Percentiles rank a stretch among this genome's conserved stretches.
Evolutionary conservation across 2,113 vertebrate species (phyloP).

Genomic region (Empidonax traillii): DNA sequence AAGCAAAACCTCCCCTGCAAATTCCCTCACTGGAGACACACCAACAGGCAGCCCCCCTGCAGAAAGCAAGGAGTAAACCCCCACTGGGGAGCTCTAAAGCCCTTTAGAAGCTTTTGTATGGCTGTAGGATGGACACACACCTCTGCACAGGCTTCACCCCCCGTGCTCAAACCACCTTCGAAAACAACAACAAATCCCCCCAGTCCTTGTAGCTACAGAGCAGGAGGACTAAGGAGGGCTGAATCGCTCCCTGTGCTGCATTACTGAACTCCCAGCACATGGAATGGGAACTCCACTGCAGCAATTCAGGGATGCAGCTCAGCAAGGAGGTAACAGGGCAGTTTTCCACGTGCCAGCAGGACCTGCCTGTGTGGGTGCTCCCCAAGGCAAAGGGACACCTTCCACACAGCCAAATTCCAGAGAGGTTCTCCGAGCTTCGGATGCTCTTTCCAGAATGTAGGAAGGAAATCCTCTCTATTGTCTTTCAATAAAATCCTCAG

Average conservation of each 20-base stretch:
- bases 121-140: rapidly evolving
- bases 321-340: rapidly evolving
- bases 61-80: neutral
- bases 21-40: neutral
- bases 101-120: neutral
- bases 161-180: neutral
- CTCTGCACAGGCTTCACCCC: neutral
- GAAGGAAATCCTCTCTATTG: neutral
- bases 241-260: neutral
- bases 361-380: neutral
- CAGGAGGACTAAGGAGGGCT: neutral
- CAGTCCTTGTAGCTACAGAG: neutral
- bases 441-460: rapidly evolving
- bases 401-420: neutral
- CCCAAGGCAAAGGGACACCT: neutral
- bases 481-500: neutral
- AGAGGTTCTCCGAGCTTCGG: neutral
- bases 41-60: neutral
- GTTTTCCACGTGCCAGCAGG: neutral
- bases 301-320: neutral
- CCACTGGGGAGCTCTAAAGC: neutral
- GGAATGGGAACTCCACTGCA: neutral
- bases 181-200: neutral
- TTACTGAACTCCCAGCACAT: neutral
- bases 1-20: neutral